phyloP scores from a whole-genome alignment of 2,797 vertebrate genomes.

The Manis javanica region DNA sequence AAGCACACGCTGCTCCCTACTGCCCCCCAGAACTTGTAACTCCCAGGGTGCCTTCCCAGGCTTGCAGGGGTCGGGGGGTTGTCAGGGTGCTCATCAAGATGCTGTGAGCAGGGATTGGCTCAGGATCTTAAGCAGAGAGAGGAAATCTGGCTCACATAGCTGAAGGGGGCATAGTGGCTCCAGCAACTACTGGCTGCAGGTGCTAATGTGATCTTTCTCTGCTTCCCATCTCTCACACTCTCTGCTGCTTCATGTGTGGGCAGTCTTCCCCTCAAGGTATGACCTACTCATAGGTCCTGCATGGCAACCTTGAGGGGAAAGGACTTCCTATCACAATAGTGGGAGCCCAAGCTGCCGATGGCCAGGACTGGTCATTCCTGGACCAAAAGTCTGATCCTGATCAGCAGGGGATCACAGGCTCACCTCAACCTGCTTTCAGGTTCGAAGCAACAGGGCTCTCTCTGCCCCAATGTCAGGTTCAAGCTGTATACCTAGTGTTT shows the following conservation, averaged over 20 bases:
- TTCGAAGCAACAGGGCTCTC: background rate
- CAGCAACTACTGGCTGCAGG: background rate
- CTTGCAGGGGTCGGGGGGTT: too few relatives aligned
- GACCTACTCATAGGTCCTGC: too few relatives aligned
- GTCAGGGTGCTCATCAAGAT: background rate
- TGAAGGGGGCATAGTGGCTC: background rate
- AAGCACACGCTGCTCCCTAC: accelerated
- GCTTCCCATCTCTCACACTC: too few relatives aligned
- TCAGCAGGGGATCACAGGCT: too few relatives aligned
- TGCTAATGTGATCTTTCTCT: background rate
- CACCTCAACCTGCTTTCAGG: background rate
- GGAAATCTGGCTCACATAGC: background rate
- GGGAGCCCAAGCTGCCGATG: background rate
- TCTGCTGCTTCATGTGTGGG: background rate
- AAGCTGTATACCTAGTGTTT: background rate
- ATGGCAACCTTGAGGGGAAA: background rate
- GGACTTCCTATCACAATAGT: background rate
- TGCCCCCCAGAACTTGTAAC: background rate
- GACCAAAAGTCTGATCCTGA: background rate
- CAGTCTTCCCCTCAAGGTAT: background rate
- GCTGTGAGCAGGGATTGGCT: background rate
- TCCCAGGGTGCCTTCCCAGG: background rate
- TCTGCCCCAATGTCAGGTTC: background rate
- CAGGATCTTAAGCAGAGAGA: background rate
- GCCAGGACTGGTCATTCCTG: background rate